Evolutionary conservation across 2,113 vertebrate species (phyloP).

Genomic region (cat (Felis catus)): F.catus_Fca126_mat1.0 CM031419.1:4850501-4851000

Average conservation of each 20-base stretch:
- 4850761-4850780: neutral
- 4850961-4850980: rapidly evolving
- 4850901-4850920: neutral
- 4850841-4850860: neutral
- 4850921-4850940: neutral
- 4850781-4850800: neutral
- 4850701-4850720: neutral
- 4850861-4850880: neutral
- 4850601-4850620: rapidly evolving
- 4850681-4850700: neutral
- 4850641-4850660: rapidly evolving
- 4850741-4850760: no score
- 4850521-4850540: neutral
- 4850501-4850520: neutral
- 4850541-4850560: neutral
- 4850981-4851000: neutral
- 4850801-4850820: neutral
- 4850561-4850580: neutral
- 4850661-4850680: neutral
- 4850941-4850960: rapidly evolving
- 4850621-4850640: no score
- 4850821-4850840: neutral
- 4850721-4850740: neutral
- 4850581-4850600: rapidly evolving
- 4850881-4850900: neutral